Percentiles rank a stretch among this genome's conserved stretches.
Conservation (phyloP, 2,797 vertebrate species). For the Taeniopygia guttata region DNA sequence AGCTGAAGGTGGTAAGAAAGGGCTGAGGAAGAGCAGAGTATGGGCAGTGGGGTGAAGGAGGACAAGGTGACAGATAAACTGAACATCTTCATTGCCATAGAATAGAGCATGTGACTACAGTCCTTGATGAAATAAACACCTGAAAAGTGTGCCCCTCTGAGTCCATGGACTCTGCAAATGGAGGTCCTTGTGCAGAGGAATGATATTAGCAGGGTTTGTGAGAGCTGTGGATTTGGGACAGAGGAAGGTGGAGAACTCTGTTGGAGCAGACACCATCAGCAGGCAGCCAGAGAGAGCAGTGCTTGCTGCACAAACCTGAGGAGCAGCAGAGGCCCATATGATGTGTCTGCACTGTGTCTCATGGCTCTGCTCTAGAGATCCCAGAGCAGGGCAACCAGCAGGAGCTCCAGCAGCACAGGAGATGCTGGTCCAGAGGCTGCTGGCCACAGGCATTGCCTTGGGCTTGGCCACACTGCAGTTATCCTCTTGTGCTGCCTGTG, state of each 20-base stretch:
- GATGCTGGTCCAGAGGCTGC: not conserved
- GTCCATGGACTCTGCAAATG: not conserved
- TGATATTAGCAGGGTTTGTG: not conserved
- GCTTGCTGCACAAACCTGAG: not conserved
- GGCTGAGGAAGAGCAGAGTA: not conserved
- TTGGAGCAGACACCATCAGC: not conserved
- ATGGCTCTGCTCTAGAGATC: not conserved
- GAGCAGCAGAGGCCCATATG: not conserved
- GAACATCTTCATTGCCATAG: not conserved
- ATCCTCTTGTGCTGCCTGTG: accelerated
- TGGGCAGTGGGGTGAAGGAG: not conserved
- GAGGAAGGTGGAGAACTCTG: not conserved
- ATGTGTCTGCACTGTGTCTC: not conserved
- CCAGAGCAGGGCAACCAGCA: not conserved
- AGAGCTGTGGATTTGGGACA: not conserved
- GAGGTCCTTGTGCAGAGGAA: not conserved
- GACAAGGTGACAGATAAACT: not conserved
- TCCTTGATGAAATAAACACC: not conserved
- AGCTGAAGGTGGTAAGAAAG: not conserved
- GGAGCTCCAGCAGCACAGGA: not conserved
- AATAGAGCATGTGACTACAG: not conserved
- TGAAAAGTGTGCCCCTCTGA: not conserved
- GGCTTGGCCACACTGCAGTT: not conserved
- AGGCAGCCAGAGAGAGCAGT: not conserved
- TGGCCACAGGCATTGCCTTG: accelerated